Conservation (phyloP, 1,140 invertebrate genomes). For the Lepidurus couesii region DNA sequence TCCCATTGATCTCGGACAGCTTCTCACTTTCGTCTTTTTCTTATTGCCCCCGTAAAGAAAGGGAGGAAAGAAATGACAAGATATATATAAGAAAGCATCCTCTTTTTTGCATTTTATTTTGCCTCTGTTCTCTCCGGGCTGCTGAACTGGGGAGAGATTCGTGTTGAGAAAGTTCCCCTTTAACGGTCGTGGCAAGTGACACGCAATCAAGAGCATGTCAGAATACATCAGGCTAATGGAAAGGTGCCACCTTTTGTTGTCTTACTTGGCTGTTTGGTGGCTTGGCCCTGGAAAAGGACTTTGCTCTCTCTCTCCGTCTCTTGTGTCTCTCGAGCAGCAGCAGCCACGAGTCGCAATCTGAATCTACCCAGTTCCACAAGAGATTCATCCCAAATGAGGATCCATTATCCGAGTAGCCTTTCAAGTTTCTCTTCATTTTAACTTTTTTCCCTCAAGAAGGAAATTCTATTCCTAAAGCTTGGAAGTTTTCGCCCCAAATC, state of each 20-base stretch:
- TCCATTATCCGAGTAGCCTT: background rate
- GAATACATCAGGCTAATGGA: conserved; percentile 22
- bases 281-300: background rate
- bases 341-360: background rate
- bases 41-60: background rate
- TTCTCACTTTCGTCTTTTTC: background rate
- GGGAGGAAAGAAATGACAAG: background rate
- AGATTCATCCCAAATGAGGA: conserved; percentile 9
- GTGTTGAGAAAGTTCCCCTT: background rate
- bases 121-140: background rate
- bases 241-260: conserved; percentile 12
- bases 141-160: background rate
- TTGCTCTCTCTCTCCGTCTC: background rate
- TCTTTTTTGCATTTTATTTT: background rate
- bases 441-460: background rate
- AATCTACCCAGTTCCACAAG: conserved; percentile 11
- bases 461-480: background rate
- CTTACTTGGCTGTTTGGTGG: background rate
- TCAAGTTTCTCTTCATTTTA: background rate
- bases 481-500: background rate
- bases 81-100: background rate
- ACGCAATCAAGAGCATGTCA: conserved; percentile 18
- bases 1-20: background rate
- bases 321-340: background rate
- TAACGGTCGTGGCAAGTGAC: conserved; percentile 17